phyloP scores from a whole-genome alignment of 2,888 invertebrate genomes.

The Nephrotoma guestfalica region DNA sequence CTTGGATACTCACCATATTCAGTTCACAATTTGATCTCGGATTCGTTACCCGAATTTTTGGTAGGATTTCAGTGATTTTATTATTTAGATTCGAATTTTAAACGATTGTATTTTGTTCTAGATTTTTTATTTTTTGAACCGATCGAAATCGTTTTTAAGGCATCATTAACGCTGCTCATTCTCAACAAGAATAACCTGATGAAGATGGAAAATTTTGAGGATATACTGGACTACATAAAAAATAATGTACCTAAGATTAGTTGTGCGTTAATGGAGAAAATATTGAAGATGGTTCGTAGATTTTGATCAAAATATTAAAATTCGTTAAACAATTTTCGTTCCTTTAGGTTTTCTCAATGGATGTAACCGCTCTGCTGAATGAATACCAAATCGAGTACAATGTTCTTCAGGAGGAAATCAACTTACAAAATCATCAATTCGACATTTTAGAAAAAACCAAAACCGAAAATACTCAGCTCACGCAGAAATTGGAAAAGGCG shows the following conservation, averaged over 20 bases:
- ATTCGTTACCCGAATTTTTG: constrained; percentile 87
- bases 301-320: not conserved
- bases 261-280: constrained; percentile 50
- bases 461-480: not conserved
- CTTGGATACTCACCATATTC: constrained; percentile 91
- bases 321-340: not conserved
- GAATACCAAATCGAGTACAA: constrained; percentile 93
- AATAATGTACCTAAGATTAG: constrained; percentile 60
- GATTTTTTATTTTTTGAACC: constrained; percentile 81
- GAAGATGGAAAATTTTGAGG: constrained; percentile 78
- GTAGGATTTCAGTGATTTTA: not conserved
- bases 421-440: constrained; percentile 54
- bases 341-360: constrained; percentile 43
- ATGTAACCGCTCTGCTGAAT: constrained; percentile 63
- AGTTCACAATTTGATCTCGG: constrained; percentile 94
- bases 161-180: constrained; percentile 70
- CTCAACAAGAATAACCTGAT: constrained; percentile 74
- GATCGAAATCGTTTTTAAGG: constrained; percentile 77
- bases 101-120: not conserved
- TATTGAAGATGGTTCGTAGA: constrained; percentile 62
- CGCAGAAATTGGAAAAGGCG: not conserved
- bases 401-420: constrained; percentile 85
- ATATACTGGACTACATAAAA: constrained; percentile 86
- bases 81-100: not conserved
- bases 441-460: constrained; percentile 41